Conservation (phyloP, 2,888 invertebrate genomes). For the Brachylomia viminalis region DNA sequence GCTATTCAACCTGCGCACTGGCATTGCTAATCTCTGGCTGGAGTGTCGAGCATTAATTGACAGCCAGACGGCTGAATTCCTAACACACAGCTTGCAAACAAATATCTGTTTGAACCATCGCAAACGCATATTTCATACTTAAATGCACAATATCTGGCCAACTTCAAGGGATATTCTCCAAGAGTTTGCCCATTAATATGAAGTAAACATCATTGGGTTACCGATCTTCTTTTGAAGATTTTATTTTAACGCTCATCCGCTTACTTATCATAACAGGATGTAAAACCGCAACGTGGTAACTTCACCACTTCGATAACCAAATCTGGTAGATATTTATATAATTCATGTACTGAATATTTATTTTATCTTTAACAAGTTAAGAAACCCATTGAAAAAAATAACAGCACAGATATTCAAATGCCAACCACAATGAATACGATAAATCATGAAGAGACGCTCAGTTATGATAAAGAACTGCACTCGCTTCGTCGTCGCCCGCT, state of each 20-base stretch:
- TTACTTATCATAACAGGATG: constrained; percentile 19
- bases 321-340: constrained; percentile 15
- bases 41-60: constrained; percentile 80
- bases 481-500: constrained; percentile 85
- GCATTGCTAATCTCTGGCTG: constrained; percentile 69
- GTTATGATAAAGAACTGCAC: constrained; percentile 84
- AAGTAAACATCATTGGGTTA: constrained; percentile 32
- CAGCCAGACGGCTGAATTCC: constrained; percentile 83
- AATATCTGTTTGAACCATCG: constrained; percentile 63
- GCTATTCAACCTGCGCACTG: constrained; percentile 70
- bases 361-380: constrained; percentile 13
- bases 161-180: not conserved
- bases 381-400: constrained; percentile 1
- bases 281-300: constrained; percentile 30
- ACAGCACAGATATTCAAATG: constrained; percentile 27
- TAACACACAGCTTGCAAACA: constrained; percentile 72
- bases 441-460: constrained; percentile 70
- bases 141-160: not conserved
- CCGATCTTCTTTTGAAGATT: constrained; percentile 51
- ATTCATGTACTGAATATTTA: constrained; percentile 9
- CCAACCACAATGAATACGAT: constrained; percentile 41
- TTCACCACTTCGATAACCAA: not conserved
- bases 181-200: constrained; percentile 10
- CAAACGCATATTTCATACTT: constrained; percentile 22
- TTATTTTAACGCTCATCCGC: constrained; percentile 33